Conservation (phyloP, 2,888 invertebrate species). For the Chaetoderma sp. region DNA sequence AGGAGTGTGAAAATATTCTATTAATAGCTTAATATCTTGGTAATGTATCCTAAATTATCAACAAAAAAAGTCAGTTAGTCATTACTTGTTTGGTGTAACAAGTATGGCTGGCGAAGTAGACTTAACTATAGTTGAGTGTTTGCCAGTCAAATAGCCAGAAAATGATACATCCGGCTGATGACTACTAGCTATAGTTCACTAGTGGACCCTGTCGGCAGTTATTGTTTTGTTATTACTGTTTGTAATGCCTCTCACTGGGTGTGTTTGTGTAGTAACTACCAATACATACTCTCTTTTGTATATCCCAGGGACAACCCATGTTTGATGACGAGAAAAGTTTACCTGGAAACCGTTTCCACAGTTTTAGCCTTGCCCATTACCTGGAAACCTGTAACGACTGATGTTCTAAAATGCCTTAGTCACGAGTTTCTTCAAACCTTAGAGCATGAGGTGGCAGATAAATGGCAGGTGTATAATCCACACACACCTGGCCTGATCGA, state of each 20-base stretch:
- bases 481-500: slow-evolving; percentile 42
- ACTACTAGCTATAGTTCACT: background rate
- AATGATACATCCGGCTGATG: background rate
- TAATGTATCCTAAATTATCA: too few species aligned
- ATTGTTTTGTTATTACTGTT: too few species aligned
- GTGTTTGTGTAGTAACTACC: background rate
- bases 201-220: too few species aligned
- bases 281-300: background rate
- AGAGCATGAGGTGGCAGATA: slow-evolving; percentile 17
- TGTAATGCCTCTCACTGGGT: too few species aligned
- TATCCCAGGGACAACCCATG: slow-evolving; percentile 44
- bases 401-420: too few species aligned
- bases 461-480: slow-evolving; percentile 16
- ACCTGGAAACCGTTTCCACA: slow-evolving; percentile 37
- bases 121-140: background rate
- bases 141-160: background rate
- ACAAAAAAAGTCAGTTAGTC: too few species aligned
- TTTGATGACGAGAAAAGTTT: slow-evolving; percentile 43
- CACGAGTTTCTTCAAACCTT: too few species aligned
- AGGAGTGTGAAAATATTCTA: too few species aligned
- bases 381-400: background rate
- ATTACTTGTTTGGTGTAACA: too few species aligned
- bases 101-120: too few species aligned
- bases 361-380: slow-evolving; percentile 9
- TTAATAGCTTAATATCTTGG: too few species aligned